A percentile compares a stretch with the other conserved stretches of the same genome.
phyloP scores from a whole-genome alignment of 2,888 invertebrate genomes.

The Callimorpha dominula region DNA sequence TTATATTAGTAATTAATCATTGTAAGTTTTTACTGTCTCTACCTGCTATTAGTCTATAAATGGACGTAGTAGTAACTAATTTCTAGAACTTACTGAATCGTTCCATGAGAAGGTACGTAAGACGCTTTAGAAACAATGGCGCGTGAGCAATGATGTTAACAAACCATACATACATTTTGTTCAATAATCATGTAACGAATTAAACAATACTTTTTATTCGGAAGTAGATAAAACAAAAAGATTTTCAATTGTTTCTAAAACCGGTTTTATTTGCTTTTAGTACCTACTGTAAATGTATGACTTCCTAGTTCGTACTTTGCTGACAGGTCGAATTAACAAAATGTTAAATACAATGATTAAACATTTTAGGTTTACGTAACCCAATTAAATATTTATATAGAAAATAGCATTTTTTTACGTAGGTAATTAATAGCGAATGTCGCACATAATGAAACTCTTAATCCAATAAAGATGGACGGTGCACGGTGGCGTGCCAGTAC shows the following conservation, averaged over 20 bases:
- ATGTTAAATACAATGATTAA: too few relatives aligned
- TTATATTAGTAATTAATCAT: constrained; percentile 4
- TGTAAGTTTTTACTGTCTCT: neutral
- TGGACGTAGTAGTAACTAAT: neutral
- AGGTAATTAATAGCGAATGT: constrained; percentile 47
- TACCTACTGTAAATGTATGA: neutral
- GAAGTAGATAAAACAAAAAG: neutral
- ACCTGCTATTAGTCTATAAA: neutral
- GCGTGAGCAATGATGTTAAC: constrained; percentile 1
- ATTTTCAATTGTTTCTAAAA: too few relatives aligned
- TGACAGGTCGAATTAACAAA: neutral
- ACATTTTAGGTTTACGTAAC: neutral
- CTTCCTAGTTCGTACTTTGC: neutral
- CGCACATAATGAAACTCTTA: constrained; percentile 59
- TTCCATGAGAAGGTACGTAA: neutral
- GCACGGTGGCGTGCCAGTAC: constrained; percentile 26
- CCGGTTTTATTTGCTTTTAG: neutral
- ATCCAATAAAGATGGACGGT: constrained; percentile 61
- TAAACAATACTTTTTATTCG: neutral
- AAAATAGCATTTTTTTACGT: constrained; percentile 40
- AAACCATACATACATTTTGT: neutral
- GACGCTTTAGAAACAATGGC: constrained; percentile 1
- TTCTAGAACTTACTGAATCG: constrained; percentile 15
- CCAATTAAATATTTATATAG: constrained; percentile 25
- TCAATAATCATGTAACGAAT: neutral